phyloP scores from a whole-genome alignment of 2,888 invertebrate genomes.

The Drosophila tripunctata region DNA sequence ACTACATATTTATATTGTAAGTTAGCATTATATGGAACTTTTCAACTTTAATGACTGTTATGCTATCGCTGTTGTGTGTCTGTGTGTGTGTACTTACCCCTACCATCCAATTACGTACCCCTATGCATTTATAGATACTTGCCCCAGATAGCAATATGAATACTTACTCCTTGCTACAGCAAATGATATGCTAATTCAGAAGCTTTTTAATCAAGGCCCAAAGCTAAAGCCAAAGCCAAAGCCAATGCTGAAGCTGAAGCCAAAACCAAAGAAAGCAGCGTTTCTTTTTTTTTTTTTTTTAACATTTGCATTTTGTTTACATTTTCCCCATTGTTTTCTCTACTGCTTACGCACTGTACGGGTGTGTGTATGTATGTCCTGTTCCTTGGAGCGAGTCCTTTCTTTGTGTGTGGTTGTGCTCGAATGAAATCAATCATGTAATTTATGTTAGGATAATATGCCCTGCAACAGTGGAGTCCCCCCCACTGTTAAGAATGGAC shows the following conservation, averaged over 20 bases:
- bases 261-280: constrained; percentile 25
- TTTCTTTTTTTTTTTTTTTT: constrained; percentile 2
- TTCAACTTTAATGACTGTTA: no score
- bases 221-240: constrained; percentile 40
- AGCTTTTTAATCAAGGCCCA: constrained; percentile 76
- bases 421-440: constrained; percentile 82
- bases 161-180: constrained; percentile 31
- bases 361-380: constrained; percentile 11
- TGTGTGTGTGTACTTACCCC: neutral
- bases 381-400: neutral
- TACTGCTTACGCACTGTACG: constrained; percentile 44
- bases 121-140: constrained; percentile 56
- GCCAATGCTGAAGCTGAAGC: constrained; percentile 20
- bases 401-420: constrained; percentile 44
- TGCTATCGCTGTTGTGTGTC: no score
- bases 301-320: constrained; percentile 76
- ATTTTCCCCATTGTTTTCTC: constrained; percentile 58
- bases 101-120: neutral
- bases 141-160: constrained; percentile 37
- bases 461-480: constrained; percentile 24
- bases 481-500: constrained; percentile 54
- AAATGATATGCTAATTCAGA: constrained; percentile 76
- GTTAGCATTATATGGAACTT: no score
- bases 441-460: constrained; percentile 80
- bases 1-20: no score